Evolutionary conservation across 2,113 vertebrate species (phyloP), one percentile per base, ranked within the genome.

Genomic region (Phycodurus eques): DNA sequence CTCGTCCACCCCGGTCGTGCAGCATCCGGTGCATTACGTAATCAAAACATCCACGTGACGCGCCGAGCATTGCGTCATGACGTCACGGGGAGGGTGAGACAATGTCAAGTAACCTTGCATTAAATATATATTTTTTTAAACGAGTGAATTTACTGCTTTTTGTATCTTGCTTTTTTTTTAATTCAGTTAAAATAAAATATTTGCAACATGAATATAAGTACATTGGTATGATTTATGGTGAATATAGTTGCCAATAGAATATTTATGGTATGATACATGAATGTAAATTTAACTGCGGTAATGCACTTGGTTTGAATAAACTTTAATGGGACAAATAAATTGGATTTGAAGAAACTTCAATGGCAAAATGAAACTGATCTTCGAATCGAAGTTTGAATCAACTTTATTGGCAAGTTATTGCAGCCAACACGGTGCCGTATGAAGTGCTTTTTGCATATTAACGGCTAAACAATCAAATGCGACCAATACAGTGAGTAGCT

Each of bases 11-110:
- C 46, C 42, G 31, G 61, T 71, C 47, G 68, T 31, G 80, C 78
- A 76, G 78, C 83, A 78, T 82, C 73, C 71, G 49, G 72, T 49
- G 70, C 66, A 43, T 90, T 90, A 90, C 88, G 88, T 90, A 39
- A 70, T 33, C 27, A 61, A 35, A 61, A 51, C 46, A 51, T 4
- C 33, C 75, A 87, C 83, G 85, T 79, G 72, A 75, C 12, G 59
- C 49, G 47, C 56, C 70, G 60, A 72, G 74, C 49, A 62, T 73
- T 62, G 68, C 84, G 90, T 89, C 81, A 86, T 75, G 68, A 82
- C 85, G 81, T 61, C 81, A 85, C 75, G 6, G 73, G 54, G 27
- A 47, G 5, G n/a, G 13, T 27, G 6, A 31, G 5, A 2, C 12
- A 60, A 60, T 60, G 57, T n/a, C 4, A 33, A 5, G 8, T 2